Conservation (phyloP, 2,797 vertebrate genomes). For the Tympanoctomys barrerae region DNA sequence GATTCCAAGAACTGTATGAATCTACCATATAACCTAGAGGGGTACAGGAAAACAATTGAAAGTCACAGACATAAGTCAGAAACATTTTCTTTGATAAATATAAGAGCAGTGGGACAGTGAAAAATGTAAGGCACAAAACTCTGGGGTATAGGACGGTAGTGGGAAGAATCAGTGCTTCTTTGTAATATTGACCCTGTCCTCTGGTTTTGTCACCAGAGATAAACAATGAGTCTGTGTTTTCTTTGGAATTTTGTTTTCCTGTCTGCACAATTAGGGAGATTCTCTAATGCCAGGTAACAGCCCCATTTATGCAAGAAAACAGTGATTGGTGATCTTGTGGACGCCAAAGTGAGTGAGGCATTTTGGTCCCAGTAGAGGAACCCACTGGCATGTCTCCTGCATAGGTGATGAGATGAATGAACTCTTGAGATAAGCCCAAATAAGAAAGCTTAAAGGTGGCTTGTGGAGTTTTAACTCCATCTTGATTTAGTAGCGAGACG, state of each 20-base stretch:
- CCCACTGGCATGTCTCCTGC: neutral
- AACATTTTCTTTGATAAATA: conserved; percentile 41
- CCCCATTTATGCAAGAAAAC: neutral
- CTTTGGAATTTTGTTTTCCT: conserved; percentile 34
- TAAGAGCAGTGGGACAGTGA: neutral
- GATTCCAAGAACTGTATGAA: neutral
- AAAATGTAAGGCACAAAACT: neutral
- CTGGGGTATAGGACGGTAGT: neutral
- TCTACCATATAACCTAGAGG: neutral
- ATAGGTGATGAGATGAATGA: neutral
- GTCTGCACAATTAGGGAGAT: neutral
- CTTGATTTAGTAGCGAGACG: conserved; percentile 47
- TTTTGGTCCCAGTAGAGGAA: neutral
- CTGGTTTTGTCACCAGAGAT: neutral
- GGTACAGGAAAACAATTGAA: neutral
- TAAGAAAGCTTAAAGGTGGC: neutral
- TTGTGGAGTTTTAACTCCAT: conserved; percentile 42
- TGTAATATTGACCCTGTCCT: neutral
- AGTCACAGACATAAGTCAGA: neutral
- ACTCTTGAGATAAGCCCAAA: neutral
- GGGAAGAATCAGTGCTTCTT: neutral
- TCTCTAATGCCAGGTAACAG: neutral
- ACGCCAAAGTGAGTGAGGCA: neutral
- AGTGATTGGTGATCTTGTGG: neutral
- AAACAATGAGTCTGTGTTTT: neutral